phyloP scores from a whole-genome alignment of 2,113 vertebrate species.

The Petrocephalus microphthalmus region DNA sequence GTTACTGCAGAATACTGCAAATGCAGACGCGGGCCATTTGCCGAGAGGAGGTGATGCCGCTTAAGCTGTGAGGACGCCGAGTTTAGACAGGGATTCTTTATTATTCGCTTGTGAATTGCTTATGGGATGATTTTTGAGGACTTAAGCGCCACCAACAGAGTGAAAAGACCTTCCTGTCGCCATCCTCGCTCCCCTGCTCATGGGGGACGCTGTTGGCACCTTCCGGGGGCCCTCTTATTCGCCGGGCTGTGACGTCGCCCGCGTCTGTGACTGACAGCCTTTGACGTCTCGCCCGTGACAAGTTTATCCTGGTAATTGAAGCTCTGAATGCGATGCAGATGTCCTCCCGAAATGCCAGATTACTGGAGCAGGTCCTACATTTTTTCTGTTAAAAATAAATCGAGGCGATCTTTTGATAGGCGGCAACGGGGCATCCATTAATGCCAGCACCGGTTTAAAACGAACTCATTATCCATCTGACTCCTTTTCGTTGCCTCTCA shows the following conservation, averaged over 20 bases:
- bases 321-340: conserved; percentile 33
- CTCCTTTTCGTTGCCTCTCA: neutral
- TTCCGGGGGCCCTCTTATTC: neutral
- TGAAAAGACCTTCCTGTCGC: neutral
- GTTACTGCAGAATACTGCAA: neutral
- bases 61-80: neutral
- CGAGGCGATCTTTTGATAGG: conserved; percentile 17
- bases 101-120: neutral
- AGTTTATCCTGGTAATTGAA: conserved; percentile 43
- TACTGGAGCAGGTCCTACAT: conserved; percentile 27
- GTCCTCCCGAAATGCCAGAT: conserved; percentile 41
- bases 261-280: conserved; percentile 35
- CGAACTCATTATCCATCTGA: conserved; percentile 16
- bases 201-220: neutral
- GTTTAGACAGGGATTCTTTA: neutral
- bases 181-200: neutral
- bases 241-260: neutral
- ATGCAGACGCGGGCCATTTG: neutral
- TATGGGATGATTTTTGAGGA: neutral
- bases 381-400: conserved; percentile 21
- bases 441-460: conserved; percentile 23
- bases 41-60: neutral
- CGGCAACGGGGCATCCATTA: conserved; percentile 38
- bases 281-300: conserved; percentile 46
- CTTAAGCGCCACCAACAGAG: neutral